These are phyloP conservation scores for Noctuana brunneofusca DNA, from an alignment of 2,888 invertebrate species.

Conservation along the genomic window DNA sequence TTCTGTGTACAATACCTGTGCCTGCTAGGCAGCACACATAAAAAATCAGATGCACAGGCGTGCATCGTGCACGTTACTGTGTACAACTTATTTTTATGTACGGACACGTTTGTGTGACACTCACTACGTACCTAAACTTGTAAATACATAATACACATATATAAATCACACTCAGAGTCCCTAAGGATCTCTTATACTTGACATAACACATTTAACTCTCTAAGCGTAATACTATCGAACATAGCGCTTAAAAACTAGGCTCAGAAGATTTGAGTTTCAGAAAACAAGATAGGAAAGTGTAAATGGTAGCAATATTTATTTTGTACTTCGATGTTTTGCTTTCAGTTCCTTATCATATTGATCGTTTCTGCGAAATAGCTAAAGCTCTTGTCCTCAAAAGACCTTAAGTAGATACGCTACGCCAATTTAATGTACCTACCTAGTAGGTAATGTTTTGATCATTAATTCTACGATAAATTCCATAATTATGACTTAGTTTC, in stretches of 20 bases:
- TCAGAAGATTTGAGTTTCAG: neutral
- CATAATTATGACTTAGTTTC: neutral
- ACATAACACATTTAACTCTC: too few species aligned
- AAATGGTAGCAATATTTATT: neutral
- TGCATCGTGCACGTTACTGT: neutral
- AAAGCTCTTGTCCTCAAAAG: too few species aligned
- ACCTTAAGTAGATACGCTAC: too few species aligned
- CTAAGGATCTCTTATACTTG: too few species aligned
- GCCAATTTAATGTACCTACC: too few species aligned
- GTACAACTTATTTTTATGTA: neutral
- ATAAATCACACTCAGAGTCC: too few species aligned
- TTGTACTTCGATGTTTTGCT: neutral
- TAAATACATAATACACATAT: too few species aligned
- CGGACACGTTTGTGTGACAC: neutral
- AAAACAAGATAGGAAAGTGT: neutral
- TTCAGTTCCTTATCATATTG: conserved; percentile 2
- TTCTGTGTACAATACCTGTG: neutral
- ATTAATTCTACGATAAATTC: too few species aligned
- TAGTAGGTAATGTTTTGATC: too few species aligned
- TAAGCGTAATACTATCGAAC: conserved; percentile 14
- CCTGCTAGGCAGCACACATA: too few species aligned
- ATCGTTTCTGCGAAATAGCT: conserved; percentile 2
- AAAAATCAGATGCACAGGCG: too few species aligned
- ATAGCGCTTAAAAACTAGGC: conserved; percentile 3
- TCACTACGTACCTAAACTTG: too few species aligned